Evolutionary conservation across 2,113 vertebrate genomes (phyloP), one percentile per base, ranked within the genome.

Genomic region (Helogale parvula): DNA sequence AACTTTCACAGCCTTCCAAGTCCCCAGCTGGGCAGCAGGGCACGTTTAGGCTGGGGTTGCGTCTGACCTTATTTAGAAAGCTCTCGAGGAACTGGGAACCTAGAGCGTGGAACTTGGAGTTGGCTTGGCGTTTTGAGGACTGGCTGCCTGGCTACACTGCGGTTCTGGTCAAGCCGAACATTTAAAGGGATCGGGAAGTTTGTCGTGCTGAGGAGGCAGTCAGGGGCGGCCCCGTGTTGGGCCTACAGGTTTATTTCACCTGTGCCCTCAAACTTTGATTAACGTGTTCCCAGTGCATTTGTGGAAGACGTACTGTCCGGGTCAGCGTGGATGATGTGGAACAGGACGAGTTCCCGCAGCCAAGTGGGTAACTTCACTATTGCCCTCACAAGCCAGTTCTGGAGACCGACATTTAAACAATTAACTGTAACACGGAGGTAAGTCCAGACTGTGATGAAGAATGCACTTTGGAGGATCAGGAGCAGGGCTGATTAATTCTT

Each of bases 11-110:
- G 23, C 21, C 9, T n/a, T 11, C 38, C 45, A 29, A 8, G 50
- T 41, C 21, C 0, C 29, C 29, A 1, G 2, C 0, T 0, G 7
- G 2, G 2, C 19, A 23, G 63, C 23, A 10, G 4, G 29, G 11
- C 1, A 0, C 27, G 54, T 14, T 4, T 33, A 41, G 15, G 1
- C 35, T 23, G 29, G 1, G 1, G 10, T 29, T 2, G 15, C 41
- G 7, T 66, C 25, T 5, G 31, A 16, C 33, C 31, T 76, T 19
- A 9, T 47, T 50, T 52, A 38, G 57, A 5, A 74, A 76, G 13
- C 21, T n/a, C 29, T 76, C 11, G 5, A 3, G 60, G 31, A 16
- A 23, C 2, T 9, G 15, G 15, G 69, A 50, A 35, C 11, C 1
- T 77, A 2, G 16, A 66, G n/a, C 25, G 0, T 0, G 4, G 47